A percentile compares a stretch with the other conserved stretches of the same genome.
Evolutionary conservation across 2,113 vertebrate genomes (phyloP).

Genomic region (Motacilla alba): DNA sequence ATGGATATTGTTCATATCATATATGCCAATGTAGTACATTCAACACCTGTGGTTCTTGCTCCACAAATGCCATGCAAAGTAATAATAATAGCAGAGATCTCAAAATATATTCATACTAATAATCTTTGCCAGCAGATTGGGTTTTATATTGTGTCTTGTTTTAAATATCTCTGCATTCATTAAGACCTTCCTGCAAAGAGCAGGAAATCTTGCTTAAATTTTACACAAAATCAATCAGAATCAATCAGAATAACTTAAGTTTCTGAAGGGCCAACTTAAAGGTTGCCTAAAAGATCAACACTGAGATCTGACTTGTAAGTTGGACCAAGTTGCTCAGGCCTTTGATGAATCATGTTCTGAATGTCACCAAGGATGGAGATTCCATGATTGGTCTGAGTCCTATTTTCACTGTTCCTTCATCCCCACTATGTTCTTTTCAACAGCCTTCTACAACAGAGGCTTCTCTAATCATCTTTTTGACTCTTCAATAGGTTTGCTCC

Average conservation of each 20-base stretch:
- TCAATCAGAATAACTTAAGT: background rate
- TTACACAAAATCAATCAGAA: background rate
- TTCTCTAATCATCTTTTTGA: background rate
- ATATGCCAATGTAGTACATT: background rate
- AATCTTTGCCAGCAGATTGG: background rate
- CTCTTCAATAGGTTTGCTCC: background rate
- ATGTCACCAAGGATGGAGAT: background rate
- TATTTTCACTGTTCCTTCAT: background rate
- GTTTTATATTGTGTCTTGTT: background rate
- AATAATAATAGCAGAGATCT: background rate
- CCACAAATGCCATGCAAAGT: background rate
- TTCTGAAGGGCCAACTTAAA: background rate
- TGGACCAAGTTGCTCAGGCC: background rate
- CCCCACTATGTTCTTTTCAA: background rate
- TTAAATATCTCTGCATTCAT: background rate
- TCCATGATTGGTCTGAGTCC: background rate
- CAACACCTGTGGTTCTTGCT: background rate
- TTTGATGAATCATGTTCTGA: background rate
- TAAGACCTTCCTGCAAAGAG: background rate
- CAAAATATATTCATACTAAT: background rate
- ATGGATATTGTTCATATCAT: background rate
- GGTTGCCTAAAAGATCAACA: background rate
- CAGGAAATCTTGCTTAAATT: background rate
- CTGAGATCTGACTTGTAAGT: background rate
- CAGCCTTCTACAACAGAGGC: background rate